Evolutionary conservation across 2,113 vertebrate species (phyloP).

Genomic region (Oplegnathus fasciatus): DNA sequence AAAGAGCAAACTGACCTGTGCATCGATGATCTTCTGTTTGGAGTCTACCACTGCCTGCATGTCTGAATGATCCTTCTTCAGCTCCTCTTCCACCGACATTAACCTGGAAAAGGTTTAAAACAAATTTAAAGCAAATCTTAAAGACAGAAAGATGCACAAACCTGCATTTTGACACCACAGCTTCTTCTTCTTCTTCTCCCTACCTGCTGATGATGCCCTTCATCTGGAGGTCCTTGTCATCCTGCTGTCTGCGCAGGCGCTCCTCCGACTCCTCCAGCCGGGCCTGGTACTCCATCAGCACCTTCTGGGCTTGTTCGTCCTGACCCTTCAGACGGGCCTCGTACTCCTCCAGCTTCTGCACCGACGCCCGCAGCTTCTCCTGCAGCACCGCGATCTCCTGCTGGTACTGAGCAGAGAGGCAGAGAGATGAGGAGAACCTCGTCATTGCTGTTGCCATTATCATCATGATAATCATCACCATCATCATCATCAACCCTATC

Average conservation of each 20-base stretch:
- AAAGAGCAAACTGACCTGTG: constrained; percentile 87
- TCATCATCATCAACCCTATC: constrained; percentile 23
- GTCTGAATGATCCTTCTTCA: constrained; percentile 98
- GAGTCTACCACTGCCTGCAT: constrained; percentile 99
- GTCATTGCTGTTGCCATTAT: neutral
- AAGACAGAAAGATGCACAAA: neutral
- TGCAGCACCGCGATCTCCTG: constrained; percentile 95
- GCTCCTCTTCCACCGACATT: constrained; percentile 98
- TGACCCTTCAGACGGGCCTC: constrained; percentile 96
- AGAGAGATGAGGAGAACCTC: constrained; percentile 8
- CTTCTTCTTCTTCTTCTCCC: neutral
- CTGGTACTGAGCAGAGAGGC: constrained; percentile 85
- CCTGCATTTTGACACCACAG: no score
- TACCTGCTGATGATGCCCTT: constrained; percentile 99
- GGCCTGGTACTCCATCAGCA: constrained; percentile 97
- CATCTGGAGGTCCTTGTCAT: constrained; percentile 99
- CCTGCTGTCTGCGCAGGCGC: constrained; percentile 94
- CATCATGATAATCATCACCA: neutral
- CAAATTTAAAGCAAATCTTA: neutral
- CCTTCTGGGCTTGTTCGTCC: constrained; percentile 96
- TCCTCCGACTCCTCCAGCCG: constrained; percentile 97
- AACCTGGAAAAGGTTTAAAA: constrained; percentile 83
- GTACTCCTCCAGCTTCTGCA: constrained; percentile 97
- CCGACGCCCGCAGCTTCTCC: constrained; percentile 94
- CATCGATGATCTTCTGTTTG: constrained; percentile 99